phyloP scores from a whole-genome alignment of 2,113 vertebrate genomes.

The Peromyscus californicus region DNA sequence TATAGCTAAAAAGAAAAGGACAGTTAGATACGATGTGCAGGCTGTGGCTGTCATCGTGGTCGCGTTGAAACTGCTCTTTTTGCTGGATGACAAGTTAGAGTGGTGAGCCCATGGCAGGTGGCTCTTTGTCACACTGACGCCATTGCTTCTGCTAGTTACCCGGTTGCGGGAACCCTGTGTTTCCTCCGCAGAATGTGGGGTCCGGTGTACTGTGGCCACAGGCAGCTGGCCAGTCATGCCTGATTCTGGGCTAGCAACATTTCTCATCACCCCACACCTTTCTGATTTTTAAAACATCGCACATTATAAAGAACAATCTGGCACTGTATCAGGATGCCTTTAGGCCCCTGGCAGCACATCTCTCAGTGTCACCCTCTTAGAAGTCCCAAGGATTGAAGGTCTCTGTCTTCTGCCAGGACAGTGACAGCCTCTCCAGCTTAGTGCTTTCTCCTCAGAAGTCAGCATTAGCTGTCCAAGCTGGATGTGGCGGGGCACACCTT shows the following conservation, averaged over 20 bases:
- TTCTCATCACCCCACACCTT: background rate
- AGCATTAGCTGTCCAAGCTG: background rate
- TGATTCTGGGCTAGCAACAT: background rate
- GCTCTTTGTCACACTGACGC: background rate
- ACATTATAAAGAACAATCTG: background rate
- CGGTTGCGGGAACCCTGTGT: background rate
- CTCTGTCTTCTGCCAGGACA: background rate
- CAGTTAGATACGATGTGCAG: slow-evolving; percentile 92
- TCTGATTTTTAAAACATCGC: background rate
- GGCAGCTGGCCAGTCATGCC: background rate
- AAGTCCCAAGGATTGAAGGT: background rate
- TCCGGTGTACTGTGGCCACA: background rate
- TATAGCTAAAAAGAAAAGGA: slow-evolving; percentile 66
- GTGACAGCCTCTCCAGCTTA: background rate
- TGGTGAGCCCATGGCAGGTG: slow-evolving; percentile 88
- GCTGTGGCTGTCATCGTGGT: slow-evolving; percentile 92
- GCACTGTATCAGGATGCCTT: background rate
- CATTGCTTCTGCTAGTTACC: background rate
- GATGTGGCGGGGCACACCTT: background rate
- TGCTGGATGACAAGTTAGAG: slow-evolving; percentile 92
- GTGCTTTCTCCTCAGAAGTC: background rate
- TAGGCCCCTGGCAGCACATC: background rate
- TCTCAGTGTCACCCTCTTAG: background rate
- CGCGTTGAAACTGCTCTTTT: slow-evolving; percentile 93
- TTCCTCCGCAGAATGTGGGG: background rate